Evolutionary conservation across 2,888 invertebrate genomes (phyloP), one percentile per base, ranked within the genome.

Genomic region (Salpingus planirostris): DNA sequence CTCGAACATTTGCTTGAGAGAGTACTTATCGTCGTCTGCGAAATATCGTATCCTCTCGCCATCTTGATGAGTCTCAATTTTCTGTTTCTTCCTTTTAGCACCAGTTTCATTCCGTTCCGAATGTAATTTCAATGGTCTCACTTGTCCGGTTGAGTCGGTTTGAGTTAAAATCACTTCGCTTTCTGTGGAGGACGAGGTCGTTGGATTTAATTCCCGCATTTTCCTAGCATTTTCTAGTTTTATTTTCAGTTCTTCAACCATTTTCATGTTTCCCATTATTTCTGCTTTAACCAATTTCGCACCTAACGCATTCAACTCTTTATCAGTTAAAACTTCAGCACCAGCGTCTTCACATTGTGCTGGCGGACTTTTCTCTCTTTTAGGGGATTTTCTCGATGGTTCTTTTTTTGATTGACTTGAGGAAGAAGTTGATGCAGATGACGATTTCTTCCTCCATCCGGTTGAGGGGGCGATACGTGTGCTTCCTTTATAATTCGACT

Each of bases 261-360:
- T 59, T 40, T 74, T 73, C 55, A 60, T 65, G 58, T 95, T 80
- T 11, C 92, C 95, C 72, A 91, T 76, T 49, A 98, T 77, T 73
- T 97, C 93, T 8, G 96, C 95, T 68, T 92, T 92, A 0, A 97
- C 69, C 41, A 93, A 76, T 66, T 85, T 90, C 2, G 95, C 91
- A 22, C 81, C 90, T 23, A 98, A 61, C 49, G 81, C 79, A 65
- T 97, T 98, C 73, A 92, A 77, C 61, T 96, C 86, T 46, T 80
- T 78, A 63, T 87, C 82, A 24, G 79, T 78, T 11, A 86, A 62
- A 47, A 42, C 31, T 27, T 37, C 21, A 18, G 3, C 12, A 21
- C 12, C 18, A 18, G 13, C 13, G 11, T 18, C 18, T n/a, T n/a
- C n/a, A n/a, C n/a, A n/a, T n/a, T n/a, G n/a, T n/a, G n/a, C n/a